Percentiles rank a stretch among this genome's conserved stretches.
Conservation (phyloP, 2,888 invertebrate species). For the Sturmia bella region DNA sequence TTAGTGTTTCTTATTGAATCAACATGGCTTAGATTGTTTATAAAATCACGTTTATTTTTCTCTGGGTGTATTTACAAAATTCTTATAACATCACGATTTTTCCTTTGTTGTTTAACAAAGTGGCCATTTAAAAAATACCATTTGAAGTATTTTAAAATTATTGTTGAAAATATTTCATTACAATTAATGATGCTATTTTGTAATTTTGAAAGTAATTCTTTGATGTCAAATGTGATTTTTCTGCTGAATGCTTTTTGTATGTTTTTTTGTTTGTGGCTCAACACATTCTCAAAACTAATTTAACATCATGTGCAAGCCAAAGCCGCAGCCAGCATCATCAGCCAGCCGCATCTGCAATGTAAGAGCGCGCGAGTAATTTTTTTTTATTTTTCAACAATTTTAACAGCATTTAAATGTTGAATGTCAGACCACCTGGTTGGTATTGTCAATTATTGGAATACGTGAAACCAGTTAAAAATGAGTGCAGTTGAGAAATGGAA, state of each 20-base stretch:
- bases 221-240: conserved; percentile 54
- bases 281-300: conserved; percentile 65
- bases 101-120: conserved; percentile 11
- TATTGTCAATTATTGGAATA: conserved; percentile 67
- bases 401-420: conserved; percentile 70
- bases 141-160: conserved; percentile 1
- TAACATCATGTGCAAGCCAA: conserved; percentile 36
- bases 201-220: conserved; percentile 42
- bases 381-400: conserved; percentile 28
- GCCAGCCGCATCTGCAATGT: conserved; percentile 2
- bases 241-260: background rate
- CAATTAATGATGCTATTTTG: conserved; percentile 4
- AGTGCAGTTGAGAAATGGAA: conserved; percentile 10
- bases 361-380: conserved; percentile 20
- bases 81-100: conserved; percentile 40
- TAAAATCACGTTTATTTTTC: too few species aligned
- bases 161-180: background rate
- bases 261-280: conserved; percentile 7
- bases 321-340: background rate
- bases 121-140: conserved; percentile 17
- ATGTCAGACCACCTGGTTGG: conserved; percentile 69
- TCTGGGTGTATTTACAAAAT: background rate
- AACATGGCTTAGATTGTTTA: too few species aligned
- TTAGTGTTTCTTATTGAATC: too few species aligned
- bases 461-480: conserved; percentile 56